These are phyloP conservation scores for Caenorhabditis virilis DNA, from an alignment of 2,888 invertebrate genomes.

Conservation along the genomic window DNA sequence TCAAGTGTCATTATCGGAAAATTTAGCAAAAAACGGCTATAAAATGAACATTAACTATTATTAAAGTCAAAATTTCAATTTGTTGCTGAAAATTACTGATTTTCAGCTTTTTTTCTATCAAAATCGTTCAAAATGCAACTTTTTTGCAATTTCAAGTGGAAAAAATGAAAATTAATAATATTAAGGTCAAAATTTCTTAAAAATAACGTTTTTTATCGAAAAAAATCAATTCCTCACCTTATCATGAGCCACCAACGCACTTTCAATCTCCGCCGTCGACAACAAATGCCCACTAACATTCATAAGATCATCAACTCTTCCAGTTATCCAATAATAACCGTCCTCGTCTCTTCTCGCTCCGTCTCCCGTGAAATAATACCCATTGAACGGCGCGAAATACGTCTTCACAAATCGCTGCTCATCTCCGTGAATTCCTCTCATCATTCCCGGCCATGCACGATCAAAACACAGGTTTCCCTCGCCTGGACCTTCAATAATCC, in stretches of 20 bases:
- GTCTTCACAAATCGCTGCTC: slow-evolving; percentile 83
- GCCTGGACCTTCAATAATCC: slow-evolving; percentile 55
- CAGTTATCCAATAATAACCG: slow-evolving; percentile 76
- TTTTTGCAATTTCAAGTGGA: neutral
- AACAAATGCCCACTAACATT: slow-evolving; percentile 97
- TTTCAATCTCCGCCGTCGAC: slow-evolving; percentile 87
- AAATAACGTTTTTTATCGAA: neutral
- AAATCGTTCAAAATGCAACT: no score
- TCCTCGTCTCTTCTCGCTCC: slow-evolving; percentile 79
- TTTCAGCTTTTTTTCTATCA: no score
- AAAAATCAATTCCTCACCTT: slow-evolving; percentile 37
- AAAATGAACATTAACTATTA: no score
- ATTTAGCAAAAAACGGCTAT: no score
- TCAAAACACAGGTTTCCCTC: slow-evolving; percentile 76
- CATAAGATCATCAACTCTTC: slow-evolving; percentile 89
- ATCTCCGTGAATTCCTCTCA: slow-evolving; percentile 89
- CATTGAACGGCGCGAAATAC: slow-evolving; percentile 93
- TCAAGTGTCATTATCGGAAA: no score
- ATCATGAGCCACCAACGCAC: slow-evolving; percentile 71
- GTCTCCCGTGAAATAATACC: slow-evolving; percentile 96
- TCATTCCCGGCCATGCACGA: slow-evolving; percentile 96
- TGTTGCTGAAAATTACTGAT: no score
- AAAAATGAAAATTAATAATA: neutral
- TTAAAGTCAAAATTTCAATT: no score
- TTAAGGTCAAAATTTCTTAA: neutral